Conservation (phyloP, 2,113 vertebrate genomes). For the Rhinogobius similis region DNA sequence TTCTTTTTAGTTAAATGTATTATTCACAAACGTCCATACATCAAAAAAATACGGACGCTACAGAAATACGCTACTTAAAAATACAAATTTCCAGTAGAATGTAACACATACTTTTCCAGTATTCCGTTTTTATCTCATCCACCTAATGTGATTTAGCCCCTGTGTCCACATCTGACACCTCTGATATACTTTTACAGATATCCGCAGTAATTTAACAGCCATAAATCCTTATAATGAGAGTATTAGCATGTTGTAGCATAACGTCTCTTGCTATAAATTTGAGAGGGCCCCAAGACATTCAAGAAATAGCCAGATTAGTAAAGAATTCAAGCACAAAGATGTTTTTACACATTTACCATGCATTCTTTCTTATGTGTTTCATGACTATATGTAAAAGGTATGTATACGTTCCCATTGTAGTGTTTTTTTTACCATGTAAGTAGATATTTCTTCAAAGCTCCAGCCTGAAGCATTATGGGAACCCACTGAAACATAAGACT, state of each 20-base stretch:
- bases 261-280: conserved; percentile 5
- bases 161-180: not conserved
- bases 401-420: not conserved
- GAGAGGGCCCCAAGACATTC: not conserved
- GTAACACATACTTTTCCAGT: not conserved
- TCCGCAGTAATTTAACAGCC: conserved; percentile 1
- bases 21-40: no score
- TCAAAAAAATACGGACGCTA: no score
- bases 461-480: not conserved
- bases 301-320: not conserved
- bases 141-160: not conserved
- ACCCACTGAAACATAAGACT: conserved; percentile 1
- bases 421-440: not conserved
- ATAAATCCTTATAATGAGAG: conserved; percentile 11
- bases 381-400: not conserved
- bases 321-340: not conserved
- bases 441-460: conserved; percentile 2
- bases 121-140: not conserved
- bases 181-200: conserved; percentile 5
- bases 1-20: no score
- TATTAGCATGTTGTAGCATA: conserved; percentile 10
- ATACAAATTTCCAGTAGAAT: no score
- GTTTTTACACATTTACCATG: not conserved
- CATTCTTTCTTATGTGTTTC: not conserved
- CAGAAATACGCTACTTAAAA: not conserved